Evolutionary conservation across 35 echinoderm and acorn worm genomes (phyloP).

Genomic region (Lytechinus variegatus): DNA sequence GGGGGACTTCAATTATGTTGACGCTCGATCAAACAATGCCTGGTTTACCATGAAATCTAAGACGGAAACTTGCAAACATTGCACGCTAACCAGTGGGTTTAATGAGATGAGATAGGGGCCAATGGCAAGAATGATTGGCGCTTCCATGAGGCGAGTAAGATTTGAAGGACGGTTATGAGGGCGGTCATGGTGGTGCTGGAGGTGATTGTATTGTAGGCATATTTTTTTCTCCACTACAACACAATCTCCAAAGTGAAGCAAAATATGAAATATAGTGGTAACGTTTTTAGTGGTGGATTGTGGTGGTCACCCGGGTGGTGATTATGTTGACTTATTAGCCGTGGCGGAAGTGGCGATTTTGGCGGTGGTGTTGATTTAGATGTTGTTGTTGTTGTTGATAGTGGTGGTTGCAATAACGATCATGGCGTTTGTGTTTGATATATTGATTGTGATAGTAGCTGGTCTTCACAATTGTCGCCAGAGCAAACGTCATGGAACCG

Average conservation of each 20-base stretch:
- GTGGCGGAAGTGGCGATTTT: neutral
- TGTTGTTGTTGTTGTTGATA: neutral
- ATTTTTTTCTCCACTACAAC: too few relatives aligned
- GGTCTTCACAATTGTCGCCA: too few relatives aligned
- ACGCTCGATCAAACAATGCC: neutral
- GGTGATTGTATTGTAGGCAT: neutral
- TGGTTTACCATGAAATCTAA: neutral
- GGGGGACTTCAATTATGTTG: neutral
- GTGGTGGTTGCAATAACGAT: neutral
- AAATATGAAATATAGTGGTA: neutral
- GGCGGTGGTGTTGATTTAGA: neutral
- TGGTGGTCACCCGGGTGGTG: too few relatives aligned
- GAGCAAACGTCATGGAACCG: too few relatives aligned
- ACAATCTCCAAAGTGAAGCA: too few relatives aligned
- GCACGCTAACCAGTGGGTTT: neutral
- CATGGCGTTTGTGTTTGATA: too few relatives aligned
- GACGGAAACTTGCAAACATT: neutral
- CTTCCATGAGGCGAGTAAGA: neutral
- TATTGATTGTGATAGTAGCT: too few relatives aligned
- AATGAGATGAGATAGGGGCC: neutral
- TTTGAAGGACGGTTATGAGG: neutral
- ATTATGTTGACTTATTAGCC: neutral
- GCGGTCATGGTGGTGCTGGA: neutral
- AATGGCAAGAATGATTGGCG: neutral
- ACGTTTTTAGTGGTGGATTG: neutral